Base-by-base conservation (phyloP, 30 jellyfish, hydroid and myxozoan species). In the Phacellophora camtschatica region DNA sequence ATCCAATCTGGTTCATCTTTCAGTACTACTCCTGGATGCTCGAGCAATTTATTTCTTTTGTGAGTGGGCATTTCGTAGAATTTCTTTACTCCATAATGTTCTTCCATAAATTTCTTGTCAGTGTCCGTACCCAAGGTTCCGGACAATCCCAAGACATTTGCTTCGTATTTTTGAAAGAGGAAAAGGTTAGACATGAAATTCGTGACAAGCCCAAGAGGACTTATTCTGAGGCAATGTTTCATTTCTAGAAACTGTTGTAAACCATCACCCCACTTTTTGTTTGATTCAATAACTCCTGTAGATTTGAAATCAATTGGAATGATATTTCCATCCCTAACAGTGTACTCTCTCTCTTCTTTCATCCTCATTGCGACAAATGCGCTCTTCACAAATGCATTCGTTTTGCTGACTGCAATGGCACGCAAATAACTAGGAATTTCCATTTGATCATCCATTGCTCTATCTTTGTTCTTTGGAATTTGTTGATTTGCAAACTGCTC, bases 191-290 rank as follows among this genome's bases (percentile, higher is more conserved):
- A 73, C 5, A 31, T 20, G 77, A 49, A 73, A 3, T 24, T 32
- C 0, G 87, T 39, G 11, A 24, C 33, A 0, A 73, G 77, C 13
- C 64, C 33, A 5, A 1, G 18, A 34, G 43, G 29, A 19, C 39
- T 2, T 36, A 5, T 4, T 51, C 35, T 53, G 48, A 15, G 16
- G 65, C 75, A 10, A 33, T 73, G 87, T 51, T 73, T 73, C 63
- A 73, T 43, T 48, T 73, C 64, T 0, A 73, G 63, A 63, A 73
- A 73, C 5, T 22, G 61, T 13, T 73, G 87, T 10, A 73, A 42
- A 27, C 77, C 87, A 7, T 73, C 65, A 12, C 87, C 33, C 75
- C 75, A 54, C n/a, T 20, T 25, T 48, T 3, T 28, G 25, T 50
- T 29, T 1, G 3, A 10, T 48, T 50, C 64, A 1, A 5, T 39